A percentile compares a stretch with the other conserved stretches of the same genome.
These are phyloP conservation scores for Saxidomus purpurata DNA, from an alignment of 1,140 invertebrate species.

Conservation along the genomic window DNA sequence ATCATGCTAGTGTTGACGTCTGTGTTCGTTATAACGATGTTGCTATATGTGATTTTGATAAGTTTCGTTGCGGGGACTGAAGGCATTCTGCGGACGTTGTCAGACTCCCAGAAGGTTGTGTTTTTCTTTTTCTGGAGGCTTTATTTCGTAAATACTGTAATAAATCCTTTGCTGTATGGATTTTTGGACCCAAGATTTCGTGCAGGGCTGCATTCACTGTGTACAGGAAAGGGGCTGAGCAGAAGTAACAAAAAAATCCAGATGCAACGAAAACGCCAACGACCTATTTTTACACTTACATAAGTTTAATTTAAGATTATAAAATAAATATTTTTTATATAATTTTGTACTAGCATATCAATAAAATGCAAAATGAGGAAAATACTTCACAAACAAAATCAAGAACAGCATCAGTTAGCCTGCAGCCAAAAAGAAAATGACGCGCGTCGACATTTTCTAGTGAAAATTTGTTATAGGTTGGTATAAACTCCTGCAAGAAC, in stretches of 20 bases:
- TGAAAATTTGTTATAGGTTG: too few species aligned
- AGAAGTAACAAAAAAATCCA: neutral
- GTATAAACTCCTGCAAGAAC: too few species aligned
- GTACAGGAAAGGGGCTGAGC: neutral
- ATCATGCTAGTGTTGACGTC: constrained; percentile 55
- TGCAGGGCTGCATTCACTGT: neutral
- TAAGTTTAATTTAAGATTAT: neutral
- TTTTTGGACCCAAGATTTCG: constrained; percentile 53
- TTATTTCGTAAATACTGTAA: constrained; percentile 50
- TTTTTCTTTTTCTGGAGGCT: constrained; percentile 63
- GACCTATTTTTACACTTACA: neutral
- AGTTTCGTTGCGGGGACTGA: constrained; percentile 33
- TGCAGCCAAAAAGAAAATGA: too few species aligned
- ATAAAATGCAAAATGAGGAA: too few species aligned
- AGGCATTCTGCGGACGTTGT: constrained; percentile 18
- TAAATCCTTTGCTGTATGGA: constrained; percentile 54
- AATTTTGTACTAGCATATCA: too few species aligned
- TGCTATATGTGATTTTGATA: constrained; percentile 25
- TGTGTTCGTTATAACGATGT: constrained; percentile 44
- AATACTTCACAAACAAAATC: too few species aligned
- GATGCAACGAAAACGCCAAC: neutral
- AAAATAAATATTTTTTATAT: too few species aligned
- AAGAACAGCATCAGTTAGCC: too few species aligned
- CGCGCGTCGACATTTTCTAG: too few species aligned
- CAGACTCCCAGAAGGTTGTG: constrained; percentile 41